Base-by-base conservation (phyloP, 1,140 invertebrate species). In the Drosophila azteca region DNA sequence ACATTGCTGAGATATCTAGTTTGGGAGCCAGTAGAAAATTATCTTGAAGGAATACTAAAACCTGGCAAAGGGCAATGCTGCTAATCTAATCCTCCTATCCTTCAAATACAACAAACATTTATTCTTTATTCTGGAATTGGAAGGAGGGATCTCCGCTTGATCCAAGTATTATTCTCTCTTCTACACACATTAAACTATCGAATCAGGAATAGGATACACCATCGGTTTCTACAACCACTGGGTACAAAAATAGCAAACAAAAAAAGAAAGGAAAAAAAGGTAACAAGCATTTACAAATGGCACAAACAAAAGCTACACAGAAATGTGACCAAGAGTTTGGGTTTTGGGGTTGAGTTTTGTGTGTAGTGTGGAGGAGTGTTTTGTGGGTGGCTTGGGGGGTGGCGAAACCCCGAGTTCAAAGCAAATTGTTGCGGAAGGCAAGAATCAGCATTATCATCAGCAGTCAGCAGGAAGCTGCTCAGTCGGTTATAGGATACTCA, bases 401-500 rank as follows among this genome's bases (percentile, higher is more conserved):
- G 54, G 39, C 35, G 31, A 2, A 4, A 6, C 26, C 43, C 51
- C 57, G 73, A 79, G 83, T 79, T 88, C 83, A 88, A 88, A 88
- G 83, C 83, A 88, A 88, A 88, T 88, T 88, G 79, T 88, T 79
- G 83, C 83, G 83, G 83, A 88, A 88, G 83, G 76, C 83, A 88
- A 81, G 81, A 88, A 88, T 88, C 83, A 83, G 83, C 83, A 88
- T 87, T 87, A 87, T 88, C 83, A 88, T 88, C 83, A 79, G 64
- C 71, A 80, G 39, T 63, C 67, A 80, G 77, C 67, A 80, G 77
- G 67, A 85, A 79, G 73, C 80, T 65, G 58, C 59, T 69, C 74
- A 64, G 79, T 52, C 71, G 67, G 70, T 67, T 66, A 79, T 70
- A 72, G 82, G 82, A 85, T 87, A 79, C 81, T 48, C 68, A 71